Conservation (phyloP, 2,888 invertebrate genomes). For the Drosophila yooni region DNA sequence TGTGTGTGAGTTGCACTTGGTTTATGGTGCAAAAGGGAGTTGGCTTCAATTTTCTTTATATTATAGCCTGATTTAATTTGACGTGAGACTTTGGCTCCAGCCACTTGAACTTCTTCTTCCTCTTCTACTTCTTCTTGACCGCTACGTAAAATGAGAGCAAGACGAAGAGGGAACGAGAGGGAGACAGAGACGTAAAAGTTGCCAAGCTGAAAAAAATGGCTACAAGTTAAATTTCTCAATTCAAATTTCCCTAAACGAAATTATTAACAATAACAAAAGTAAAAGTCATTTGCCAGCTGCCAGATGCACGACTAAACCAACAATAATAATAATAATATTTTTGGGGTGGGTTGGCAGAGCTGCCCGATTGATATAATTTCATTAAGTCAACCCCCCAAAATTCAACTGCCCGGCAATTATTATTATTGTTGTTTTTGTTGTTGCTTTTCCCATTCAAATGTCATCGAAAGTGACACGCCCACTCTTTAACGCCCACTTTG, state of each 20-base stretch:
- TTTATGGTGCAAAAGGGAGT: constrained; percentile 83
- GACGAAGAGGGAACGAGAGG: constrained; percentile 4
- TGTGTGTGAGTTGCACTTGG: constrained; percentile 46
- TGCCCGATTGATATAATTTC: constrained; percentile 74
- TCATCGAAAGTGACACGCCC: constrained; percentile 40
- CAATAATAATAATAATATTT: constrained; percentile 13
- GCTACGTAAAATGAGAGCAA: constrained; percentile 40
- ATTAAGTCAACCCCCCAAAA: constrained; percentile 49
- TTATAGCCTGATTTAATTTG: constrained; percentile 85
- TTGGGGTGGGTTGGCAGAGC: constrained; percentile 32
- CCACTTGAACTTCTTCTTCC: constrained; percentile 1
- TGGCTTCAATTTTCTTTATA: constrained; percentile 83
- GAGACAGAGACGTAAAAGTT: constrained; percentile 9
- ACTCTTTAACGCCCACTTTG: constrained; percentile 2
- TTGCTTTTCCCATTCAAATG: constrained; percentile 25
- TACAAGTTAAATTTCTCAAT: constrained; percentile 56
- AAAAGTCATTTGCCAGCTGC: constrained; percentile 76
- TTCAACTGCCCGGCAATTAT: constrained; percentile 45
- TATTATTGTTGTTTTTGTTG: constrained; percentile 35
- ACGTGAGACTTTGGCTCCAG: constrained; percentile 81
- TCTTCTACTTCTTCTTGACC: constrained; percentile 51
- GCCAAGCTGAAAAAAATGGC: constrained; percentile 41
- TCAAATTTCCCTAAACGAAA: constrained; percentile 57
- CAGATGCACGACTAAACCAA: constrained; percentile 41
- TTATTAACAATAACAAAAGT: constrained; percentile 56